Conservation (phyloP, 30 jellyfish, hydroid and myxozoan genomes). For the Aurelia aurita complex sp. Pacific region DNA sequence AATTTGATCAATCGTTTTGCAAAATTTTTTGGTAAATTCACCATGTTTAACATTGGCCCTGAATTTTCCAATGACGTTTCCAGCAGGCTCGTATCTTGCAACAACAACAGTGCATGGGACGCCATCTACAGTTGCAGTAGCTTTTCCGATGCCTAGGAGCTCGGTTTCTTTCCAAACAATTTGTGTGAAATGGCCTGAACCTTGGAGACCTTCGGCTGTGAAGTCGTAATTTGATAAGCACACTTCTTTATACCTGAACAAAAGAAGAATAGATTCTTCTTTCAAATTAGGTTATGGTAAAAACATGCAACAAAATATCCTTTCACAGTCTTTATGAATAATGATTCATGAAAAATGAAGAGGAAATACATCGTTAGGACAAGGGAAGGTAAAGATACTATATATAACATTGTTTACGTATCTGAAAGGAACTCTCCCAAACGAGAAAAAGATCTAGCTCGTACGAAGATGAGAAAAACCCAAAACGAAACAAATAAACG, state of each 20-base stretch:
- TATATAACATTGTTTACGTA: no score
- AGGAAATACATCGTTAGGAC: no score
- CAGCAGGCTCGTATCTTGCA: constrained; percentile 83
- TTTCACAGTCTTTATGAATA: no score
- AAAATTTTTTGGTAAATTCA: constrained; percentile 47
- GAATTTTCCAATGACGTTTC: constrained; percentile 70
- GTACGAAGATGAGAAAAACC: no score
- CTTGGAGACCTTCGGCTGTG: constrained; percentile 57
- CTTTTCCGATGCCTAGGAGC: constrained; percentile 77
- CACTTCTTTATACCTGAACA: constrained; percentile 66
- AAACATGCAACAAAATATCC: no score
- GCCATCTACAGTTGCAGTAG: constrained; percentile 40
- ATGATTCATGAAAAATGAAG: no score
- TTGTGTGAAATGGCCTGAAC: constrained; percentile 73
- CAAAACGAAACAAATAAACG: no score
- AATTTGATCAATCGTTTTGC: constrained; percentile 43
- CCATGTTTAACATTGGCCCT: constrained; percentile 74
- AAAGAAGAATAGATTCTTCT: background rate
- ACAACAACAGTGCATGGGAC: constrained; percentile 77
- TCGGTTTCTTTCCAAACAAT: constrained; percentile 74
- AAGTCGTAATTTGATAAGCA: constrained; percentile 57
- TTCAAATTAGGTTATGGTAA: background rate
- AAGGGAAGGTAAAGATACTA: no score
- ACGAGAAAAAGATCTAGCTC: no score
- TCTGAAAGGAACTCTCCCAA: no score